Percentiles rank a stretch among this genome's conserved stretches.
Conservation (phyloP, 2,797 vertebrate species). For the Danio aesculapii region DNA sequence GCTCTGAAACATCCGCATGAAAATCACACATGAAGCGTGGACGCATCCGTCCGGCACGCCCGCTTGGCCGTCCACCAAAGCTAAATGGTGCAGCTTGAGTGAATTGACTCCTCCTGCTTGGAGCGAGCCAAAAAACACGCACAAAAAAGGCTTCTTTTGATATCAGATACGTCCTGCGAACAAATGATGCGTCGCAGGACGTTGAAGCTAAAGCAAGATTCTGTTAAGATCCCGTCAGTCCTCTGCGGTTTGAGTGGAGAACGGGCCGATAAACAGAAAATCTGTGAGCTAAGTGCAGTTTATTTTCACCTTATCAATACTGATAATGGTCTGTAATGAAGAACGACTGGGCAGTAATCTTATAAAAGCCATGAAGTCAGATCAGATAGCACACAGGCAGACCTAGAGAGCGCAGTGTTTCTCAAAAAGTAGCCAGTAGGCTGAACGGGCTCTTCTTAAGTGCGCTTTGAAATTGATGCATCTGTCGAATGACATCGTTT, state of each 20-base stretch:
- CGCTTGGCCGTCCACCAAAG: slow-evolving; percentile 58
- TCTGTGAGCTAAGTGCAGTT: slow-evolving; percentile 61
- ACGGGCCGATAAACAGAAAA: slow-evolving; percentile 60
- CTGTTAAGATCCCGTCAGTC: slow-evolving; percentile 43
- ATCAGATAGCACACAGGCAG: slow-evolving; percentile 60
- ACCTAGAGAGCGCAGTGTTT: slow-evolving; percentile 35
- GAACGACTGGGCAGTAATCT: slow-evolving; percentile 66
- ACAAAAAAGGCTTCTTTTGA: slow-evolving; percentile 38
- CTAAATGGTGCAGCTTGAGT: slow-evolving; percentile 57
- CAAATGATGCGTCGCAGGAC: slow-evolving; percentile 16
- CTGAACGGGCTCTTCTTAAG: background rate
- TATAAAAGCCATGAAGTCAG: slow-evolving; percentile 67
- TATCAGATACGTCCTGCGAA: slow-evolving; percentile 19
- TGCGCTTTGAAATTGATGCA: slow-evolving; percentile 31
- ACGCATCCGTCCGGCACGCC: slow-evolving; percentile 50
- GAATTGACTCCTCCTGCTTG: slow-evolving; percentile 32
- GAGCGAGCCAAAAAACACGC: slow-evolving; percentile 19
- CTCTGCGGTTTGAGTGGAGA: slow-evolving; percentile 34
- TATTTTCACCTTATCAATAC: slow-evolving; percentile 68
- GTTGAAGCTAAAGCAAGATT: slow-evolving; percentile 43
- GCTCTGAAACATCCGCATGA: slow-evolving; percentile 53
- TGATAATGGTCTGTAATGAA: slow-evolving; percentile 68
- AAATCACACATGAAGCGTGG: slow-evolving; percentile 52
- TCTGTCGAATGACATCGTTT: slow-evolving; percentile 15
- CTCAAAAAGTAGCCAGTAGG: slow-evolving; percentile 22